Evolutionary conservation across 2,888 invertebrate genomes (phyloP).

Genomic region (Polydrusus pterygomalis): DNA sequence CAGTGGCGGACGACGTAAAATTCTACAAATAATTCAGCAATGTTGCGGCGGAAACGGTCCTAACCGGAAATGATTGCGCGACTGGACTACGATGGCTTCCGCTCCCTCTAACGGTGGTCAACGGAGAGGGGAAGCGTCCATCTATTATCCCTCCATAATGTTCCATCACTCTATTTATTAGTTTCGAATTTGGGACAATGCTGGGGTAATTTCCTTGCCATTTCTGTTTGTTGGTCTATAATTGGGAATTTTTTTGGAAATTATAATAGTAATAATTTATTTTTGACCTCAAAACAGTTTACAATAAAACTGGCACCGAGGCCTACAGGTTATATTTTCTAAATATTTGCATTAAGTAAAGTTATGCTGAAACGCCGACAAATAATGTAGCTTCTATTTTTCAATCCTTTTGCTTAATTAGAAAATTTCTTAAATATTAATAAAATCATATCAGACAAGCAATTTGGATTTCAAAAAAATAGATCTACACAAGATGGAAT

Average conservation of each 20-base stretch:
- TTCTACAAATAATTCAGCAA: slow-evolving; percentile 72
- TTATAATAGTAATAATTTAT: too few species aligned
- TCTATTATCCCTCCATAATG: slow-evolving; percentile 33
- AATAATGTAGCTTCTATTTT: too few species aligned
- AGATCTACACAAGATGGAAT: too few species aligned
- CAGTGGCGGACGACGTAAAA: slow-evolving; percentile 65
- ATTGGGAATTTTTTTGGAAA: neutral
- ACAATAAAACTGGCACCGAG: too few species aligned
- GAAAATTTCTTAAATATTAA: too few species aligned
- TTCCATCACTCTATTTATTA: slow-evolving; percentile 36
- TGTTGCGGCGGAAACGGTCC: slow-evolving; percentile 67
- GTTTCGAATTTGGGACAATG: slow-evolving; percentile 29
- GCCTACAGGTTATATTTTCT: too few species aligned
- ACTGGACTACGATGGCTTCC: slow-evolving; percentile 68
- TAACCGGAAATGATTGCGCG: slow-evolving; percentile 71
- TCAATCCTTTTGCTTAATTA: too few species aligned
- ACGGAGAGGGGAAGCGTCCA: slow-evolving; percentile 19
- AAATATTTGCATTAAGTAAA: too few species aligned
- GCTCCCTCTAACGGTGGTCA: slow-evolving; percentile 48
- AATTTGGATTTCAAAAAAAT: too few species aligned
- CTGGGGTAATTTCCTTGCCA: slow-evolving; percentile 31
- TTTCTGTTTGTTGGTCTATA: neutral
- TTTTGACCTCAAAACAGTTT: too few species aligned
- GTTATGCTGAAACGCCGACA: too few species aligned
- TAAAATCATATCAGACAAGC: too few species aligned